Evolutionary conservation across 1,140 invertebrate species (phyloP).

Genomic region (Bombus confusus): DNA sequence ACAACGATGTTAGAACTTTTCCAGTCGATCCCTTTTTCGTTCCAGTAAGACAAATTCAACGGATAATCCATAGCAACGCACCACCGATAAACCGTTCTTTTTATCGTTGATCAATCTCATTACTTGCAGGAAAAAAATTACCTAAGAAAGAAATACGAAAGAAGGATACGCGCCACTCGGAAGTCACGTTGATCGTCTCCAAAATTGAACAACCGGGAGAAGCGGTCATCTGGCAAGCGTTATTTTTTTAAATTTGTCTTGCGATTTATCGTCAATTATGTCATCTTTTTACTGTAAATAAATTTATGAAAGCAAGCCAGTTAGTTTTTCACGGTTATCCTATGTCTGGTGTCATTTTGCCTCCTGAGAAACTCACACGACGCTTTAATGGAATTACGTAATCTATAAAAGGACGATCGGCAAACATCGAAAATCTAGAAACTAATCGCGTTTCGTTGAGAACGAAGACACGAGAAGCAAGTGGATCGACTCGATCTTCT

Average conservation of each 20-base stretch:
- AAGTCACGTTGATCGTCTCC: too few relatives aligned
- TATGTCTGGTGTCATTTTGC: background rate
- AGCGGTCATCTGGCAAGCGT: too few relatives aligned
- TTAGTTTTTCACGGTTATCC: too few relatives aligned
- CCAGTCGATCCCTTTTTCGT: background rate
- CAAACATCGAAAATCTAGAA: background rate
- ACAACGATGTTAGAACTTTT: background rate
- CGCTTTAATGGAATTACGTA: background rate
- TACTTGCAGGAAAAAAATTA: background rate
- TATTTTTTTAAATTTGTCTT: too few relatives aligned
- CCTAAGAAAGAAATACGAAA: too few relatives aligned
- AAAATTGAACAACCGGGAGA: too few relatives aligned
- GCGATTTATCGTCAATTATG: too few relatives aligned
- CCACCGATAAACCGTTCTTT: background rate
- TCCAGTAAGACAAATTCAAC: background rate
- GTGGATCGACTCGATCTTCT: constrained; percentile 26
- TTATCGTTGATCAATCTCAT: background rate
- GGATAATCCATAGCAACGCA: background rate
- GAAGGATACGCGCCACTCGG: too few relatives aligned
- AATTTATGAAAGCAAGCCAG: too few relatives aligned
- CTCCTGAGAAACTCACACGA: background rate
- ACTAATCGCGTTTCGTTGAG: background rate
- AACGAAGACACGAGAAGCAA: background rate
- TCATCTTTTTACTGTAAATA: too few relatives aligned
- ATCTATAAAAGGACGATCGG: background rate